Percentiles rank a stretch among this genome's conserved stretches.
phyloP scores from a whole-genome alignment of 2,113 vertebrate genomes.

The Syngnathoides biaculeatus region DNA sequence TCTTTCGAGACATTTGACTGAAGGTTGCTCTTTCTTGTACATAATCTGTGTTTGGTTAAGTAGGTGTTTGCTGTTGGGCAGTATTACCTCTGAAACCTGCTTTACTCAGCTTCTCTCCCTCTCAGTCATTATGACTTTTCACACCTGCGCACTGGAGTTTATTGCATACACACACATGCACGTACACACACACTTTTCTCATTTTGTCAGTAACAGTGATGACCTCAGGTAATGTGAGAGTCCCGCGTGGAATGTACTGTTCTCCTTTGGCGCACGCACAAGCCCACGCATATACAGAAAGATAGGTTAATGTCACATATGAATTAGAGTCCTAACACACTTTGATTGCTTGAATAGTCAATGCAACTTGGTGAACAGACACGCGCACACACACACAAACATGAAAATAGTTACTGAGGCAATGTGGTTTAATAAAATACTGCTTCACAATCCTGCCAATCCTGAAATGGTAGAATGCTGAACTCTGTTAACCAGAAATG shows the following conservation, averaged over 20 bases:
- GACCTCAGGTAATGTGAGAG: slow-evolving; percentile 60
- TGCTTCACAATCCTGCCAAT: not conserved
- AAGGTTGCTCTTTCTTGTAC: not conserved
- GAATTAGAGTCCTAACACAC: slow-evolving; percentile 45
- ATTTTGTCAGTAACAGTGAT: slow-evolving; percentile 55
- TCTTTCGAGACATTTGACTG: not conserved
- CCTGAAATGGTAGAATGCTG: not conserved
- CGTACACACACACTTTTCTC: slow-evolving; percentile 46
- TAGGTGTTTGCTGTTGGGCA: slow-evolving; percentile 32
- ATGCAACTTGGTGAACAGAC: not conserved
- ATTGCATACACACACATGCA: slow-evolving; percentile 23
- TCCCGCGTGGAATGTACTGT: slow-evolving; percentile 50
- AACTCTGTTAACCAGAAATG: not conserved
- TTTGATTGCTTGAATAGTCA: slow-evolving; percentile 33
- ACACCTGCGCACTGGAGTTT: slow-evolving; percentile 48
- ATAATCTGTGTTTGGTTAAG: not conserved
- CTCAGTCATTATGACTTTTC: slow-evolving; percentile 42
- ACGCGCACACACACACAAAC: not conserved
- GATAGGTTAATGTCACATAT: slow-evolving; percentile 43
- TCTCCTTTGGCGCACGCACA: slow-evolving; percentile 14
- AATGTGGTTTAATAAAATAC: not conserved
- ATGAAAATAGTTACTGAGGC: not conserved
- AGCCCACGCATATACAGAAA: slow-evolving; percentile 9
- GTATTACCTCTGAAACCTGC: slow-evolving; percentile 41
- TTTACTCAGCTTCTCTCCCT: slow-evolving; percentile 51